A percentile compares a stretch with the other conserved stretches of the same genome.
phyloP scores from a whole-genome alignment of 1,140 invertebrate genomes.

The Eurosta solidaginis region DNA sequence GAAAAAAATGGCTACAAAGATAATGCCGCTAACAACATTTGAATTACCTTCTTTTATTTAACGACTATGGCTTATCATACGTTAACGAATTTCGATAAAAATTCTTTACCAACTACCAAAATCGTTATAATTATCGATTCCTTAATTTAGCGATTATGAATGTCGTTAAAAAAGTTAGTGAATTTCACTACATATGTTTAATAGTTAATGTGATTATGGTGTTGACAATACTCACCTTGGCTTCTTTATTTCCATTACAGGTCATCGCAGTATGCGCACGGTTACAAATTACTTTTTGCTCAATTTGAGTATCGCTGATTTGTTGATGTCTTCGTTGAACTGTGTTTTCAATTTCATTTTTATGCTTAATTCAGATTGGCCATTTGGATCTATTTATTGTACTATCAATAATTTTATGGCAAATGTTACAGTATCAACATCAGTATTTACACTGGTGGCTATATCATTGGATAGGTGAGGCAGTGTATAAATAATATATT shows the following conservation, averaged over 20 bases:
- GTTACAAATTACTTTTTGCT: conserved; percentile 96
- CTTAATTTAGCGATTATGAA: too few relatives aligned
- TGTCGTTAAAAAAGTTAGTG: too few relatives aligned
- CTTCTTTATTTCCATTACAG: conserved; percentile 48
- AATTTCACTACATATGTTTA: too few relatives aligned
- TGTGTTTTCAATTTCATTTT: conserved; percentile 93
- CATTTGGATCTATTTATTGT: conserved; percentile 84
- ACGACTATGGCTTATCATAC: too few relatives aligned
- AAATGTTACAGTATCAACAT: conserved; percentile 83
- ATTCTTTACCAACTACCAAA: too few relatives aligned
- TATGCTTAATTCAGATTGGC: conserved; percentile 83
- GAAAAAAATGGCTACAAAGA: too few relatives aligned
- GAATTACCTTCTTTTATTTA: too few relatives aligned
- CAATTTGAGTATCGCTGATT: conserved; percentile 91
- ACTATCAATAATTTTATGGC: conserved; percentile 88
- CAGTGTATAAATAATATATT: not conserved
- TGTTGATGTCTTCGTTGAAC: conserved; percentile 89
- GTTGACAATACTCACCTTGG: not conserved
- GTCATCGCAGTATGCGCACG: conserved; percentile 88
- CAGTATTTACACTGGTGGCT: conserved; percentile 87
- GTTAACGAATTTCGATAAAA: too few relatives aligned
- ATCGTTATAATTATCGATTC: too few relatives aligned
- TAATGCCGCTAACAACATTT: too few relatives aligned
- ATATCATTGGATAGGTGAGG: conserved; percentile 81
- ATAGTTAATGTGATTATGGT: too few relatives aligned